Conservation (phyloP, 2,797 vertebrate species). For the Sylvilagus floridanus region DNA sequence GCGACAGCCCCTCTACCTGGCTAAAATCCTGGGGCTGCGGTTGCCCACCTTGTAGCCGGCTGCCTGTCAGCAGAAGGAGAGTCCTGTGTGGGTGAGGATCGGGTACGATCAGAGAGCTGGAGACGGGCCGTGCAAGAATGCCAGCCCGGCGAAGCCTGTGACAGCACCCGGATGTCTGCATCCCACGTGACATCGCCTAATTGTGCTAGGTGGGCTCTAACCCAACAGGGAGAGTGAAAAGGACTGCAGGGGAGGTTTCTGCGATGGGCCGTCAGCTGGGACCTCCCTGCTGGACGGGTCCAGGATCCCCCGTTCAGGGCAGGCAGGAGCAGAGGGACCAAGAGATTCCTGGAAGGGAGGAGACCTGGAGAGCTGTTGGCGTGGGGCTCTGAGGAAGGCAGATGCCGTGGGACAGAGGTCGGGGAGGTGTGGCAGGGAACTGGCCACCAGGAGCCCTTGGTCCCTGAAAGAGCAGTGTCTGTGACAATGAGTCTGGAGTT, state of each 20-base stretch:
- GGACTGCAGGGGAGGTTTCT: not conserved
- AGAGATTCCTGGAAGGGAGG: not conserved
- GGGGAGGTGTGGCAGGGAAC: too few relatives aligned
- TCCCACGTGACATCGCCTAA: not conserved
- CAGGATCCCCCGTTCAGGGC: not conserved
- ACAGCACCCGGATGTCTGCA: not conserved
- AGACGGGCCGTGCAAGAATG: not conserved
- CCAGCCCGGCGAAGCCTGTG: not conserved
- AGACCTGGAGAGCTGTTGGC: not conserved
- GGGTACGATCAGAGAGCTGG: not conserved
- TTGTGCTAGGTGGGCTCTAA: not conserved
- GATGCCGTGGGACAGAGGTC: too few relatives aligned
- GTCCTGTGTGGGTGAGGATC: not conserved
- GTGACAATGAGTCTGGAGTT: rapidly evolving
- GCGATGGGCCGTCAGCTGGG: not conserved
- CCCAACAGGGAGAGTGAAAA: not conserved
- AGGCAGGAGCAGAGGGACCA: too few relatives aligned
- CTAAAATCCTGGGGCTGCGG: rapidly evolving
- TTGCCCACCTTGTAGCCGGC: not conserved
- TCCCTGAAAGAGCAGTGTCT: not conserved
- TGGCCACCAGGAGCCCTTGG: not conserved
- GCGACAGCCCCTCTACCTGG: not conserved
- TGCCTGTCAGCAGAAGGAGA: rapidly evolving
- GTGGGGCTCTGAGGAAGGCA: not conserved
- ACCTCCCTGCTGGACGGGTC: not conserved